Percentiles rank a stretch among this genome's conserved stretches.
Conservation (phyloP, 2,113 vertebrate species). For the Nanorana parkeri region DNA sequence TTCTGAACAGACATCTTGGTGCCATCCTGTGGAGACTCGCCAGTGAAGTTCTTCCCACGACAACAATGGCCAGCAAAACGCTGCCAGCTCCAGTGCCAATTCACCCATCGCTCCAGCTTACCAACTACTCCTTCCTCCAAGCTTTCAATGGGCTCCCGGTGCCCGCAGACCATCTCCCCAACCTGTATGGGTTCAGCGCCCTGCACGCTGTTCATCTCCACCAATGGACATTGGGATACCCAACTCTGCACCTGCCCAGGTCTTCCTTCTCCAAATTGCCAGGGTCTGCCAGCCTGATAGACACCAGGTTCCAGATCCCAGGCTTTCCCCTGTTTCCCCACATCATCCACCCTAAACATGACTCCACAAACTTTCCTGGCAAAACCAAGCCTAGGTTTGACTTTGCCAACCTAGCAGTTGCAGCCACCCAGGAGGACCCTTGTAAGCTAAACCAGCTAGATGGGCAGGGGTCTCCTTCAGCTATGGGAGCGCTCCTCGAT, state of each 20-base stretch:
- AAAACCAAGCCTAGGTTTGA: conserved; percentile 96
- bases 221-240: conserved; percentile 97
- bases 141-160: conserved; percentile 90
- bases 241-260: conserved; percentile 85
- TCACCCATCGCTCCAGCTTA: conserved; percentile 93
- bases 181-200: conserved; percentile 93
- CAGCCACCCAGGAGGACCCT: conserved; percentile 94
- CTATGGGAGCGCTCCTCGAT: conserved; percentile 87
- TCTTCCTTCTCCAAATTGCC: conserved; percentile 92
- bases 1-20: no score
- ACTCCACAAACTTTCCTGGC: conserved; percentile 69
- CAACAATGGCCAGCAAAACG: conserved; percentile 93
- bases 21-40: neutral
- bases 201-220: conserved; percentile 94
- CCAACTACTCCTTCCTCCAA: conserved; percentile 95
- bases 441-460: conserved; percentile 83
- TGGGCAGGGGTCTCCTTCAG: conserved; percentile 78
- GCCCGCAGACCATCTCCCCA: conserved; percentile 89
- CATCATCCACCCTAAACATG: conserved; percentile 87
- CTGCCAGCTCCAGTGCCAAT: conserved; percentile 93
- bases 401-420: conserved; percentile 94
- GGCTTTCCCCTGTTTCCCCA: conserved; percentile 91
- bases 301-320: conserved; percentile 84
- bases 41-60: neutral
- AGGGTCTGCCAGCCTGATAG: conserved; percentile 76